phyloP scores from a whole-genome alignment of 2,888 invertebrate genomes.

The Agrotis exclamationis region DNA sequence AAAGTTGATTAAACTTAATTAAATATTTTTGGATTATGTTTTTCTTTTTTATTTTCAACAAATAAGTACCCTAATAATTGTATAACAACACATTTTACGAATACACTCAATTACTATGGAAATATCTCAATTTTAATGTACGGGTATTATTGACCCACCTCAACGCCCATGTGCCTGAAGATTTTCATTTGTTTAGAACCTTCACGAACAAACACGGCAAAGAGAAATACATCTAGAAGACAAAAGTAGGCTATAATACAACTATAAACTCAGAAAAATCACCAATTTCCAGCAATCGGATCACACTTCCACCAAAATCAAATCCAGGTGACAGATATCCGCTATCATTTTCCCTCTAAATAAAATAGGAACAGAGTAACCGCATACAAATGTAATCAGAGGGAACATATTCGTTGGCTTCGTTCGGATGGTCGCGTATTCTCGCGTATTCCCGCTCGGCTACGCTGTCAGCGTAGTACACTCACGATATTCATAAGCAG shows the following conservation, averaged over 20 bases:
- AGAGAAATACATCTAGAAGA: too few species aligned
- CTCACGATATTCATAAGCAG: slow-evolving; percentile 86
- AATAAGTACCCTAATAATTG: too few species aligned
- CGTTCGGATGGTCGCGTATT: slow-evolving; percentile 67
- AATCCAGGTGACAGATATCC: slow-evolving; percentile 25
- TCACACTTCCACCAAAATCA: slow-evolving; percentile 33
- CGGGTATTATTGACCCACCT: too few species aligned
- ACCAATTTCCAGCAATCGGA: slow-evolving; percentile 19
- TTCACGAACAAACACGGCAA: neutral
- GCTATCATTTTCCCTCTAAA: slow-evolving; percentile 43
- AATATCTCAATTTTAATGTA: too few species aligned
- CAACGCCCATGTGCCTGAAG: too few species aligned
- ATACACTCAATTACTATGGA: too few species aligned
- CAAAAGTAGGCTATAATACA: neutral
- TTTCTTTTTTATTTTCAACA: too few species aligned
- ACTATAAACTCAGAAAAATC: too few species aligned
- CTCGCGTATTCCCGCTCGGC: slow-evolving; percentile 67
- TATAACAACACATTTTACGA: too few species aligned
- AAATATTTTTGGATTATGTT: too few species aligned
- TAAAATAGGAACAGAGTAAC: slow-evolving; percentile 51
- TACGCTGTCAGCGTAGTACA: slow-evolving; percentile 75
- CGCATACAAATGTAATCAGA: slow-evolving; percentile 63
- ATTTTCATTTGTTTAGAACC: neutral
- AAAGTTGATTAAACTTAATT: too few species aligned
- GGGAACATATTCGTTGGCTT: slow-evolving; percentile 67